These are phyloP conservation scores for Hydrophis major DNA, from an alignment of 2,797 vertebrate species.

Conservation along the genomic window DNA sequence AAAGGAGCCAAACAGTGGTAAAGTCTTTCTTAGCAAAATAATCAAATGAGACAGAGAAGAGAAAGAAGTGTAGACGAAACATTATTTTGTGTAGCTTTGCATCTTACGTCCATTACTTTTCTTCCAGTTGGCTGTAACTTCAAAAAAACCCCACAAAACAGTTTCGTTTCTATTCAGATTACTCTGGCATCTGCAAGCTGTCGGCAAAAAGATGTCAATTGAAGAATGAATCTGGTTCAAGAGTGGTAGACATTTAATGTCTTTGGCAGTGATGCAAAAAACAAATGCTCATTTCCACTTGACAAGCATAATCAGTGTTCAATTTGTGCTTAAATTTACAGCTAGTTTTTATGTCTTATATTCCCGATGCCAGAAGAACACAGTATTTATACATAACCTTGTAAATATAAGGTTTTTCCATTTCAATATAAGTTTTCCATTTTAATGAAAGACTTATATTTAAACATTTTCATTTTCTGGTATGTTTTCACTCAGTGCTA, in stretches of 20 bases:
- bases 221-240: conserved; percentile 6
- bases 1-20: not conserved
- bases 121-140: conserved; percentile 12
- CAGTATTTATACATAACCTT: conserved; percentile 12
- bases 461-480: not conserved
- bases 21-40: not conserved
- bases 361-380: conserved; percentile 1
- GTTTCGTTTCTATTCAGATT: not conserved
- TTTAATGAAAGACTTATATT: not conserved
- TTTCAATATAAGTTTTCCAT: not conserved
- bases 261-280: not conserved
- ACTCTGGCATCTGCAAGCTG: not conserved
- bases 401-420: not conserved
- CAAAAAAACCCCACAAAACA: not conserved
- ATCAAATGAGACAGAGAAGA: not conserved
- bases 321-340: conserved; percentile 12
- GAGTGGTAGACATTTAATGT: conserved; percentile 18
- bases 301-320: conserved; percentile 5
- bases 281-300: conserved; percentile 1
- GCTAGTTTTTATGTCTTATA: conserved; percentile 15
- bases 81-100: not conserved
- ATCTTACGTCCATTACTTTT: not conserved
- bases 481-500: not conserved
- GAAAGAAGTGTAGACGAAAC: not conserved
- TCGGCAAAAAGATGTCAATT: conserved; percentile 8